phyloP scores from a whole-genome alignment of 2,888 invertebrate genomes.

The Tenthredo mesomela region DNA sequence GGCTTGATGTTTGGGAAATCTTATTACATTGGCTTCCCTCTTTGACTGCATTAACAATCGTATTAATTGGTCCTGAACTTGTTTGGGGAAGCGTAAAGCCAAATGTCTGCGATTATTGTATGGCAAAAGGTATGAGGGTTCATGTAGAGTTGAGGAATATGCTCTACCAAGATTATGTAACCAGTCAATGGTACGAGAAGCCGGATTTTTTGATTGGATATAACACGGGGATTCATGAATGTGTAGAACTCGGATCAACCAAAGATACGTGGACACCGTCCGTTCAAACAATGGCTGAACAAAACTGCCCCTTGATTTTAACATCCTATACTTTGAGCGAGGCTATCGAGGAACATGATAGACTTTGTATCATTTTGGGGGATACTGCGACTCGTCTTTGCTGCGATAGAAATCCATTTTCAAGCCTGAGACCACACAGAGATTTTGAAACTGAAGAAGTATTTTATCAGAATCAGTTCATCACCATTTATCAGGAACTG shows the following conservation, averaged over 20 bases:
- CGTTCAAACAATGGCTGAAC: constrained; percentile 61
- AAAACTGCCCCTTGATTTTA: constrained; percentile 68
- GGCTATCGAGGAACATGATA: constrained; percentile 64
- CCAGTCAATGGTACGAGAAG: constrained; percentile 59
- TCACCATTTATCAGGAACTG: constrained; percentile 64
- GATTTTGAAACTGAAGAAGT: constrained; percentile 69
- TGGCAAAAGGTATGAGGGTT: constrained; percentile 59
- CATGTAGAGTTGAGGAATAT: constrained; percentile 56
- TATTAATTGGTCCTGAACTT: constrained; percentile 73
- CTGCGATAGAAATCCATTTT: constrained; percentile 66
- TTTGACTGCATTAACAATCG: constrained; percentile 62
- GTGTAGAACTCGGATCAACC: constrained; percentile 61
- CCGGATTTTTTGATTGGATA: constrained; percentile 69
- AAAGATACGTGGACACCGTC: constrained; percentile 68
- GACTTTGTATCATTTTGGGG: constrained; percentile 62
- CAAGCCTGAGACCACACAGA: constrained; percentile 69
- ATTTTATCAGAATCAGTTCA: constrained; percentile 70
- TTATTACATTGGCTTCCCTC: constrained; percentile 71
- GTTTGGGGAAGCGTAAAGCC: constrained; percentile 55
- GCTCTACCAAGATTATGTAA: constrained; percentile 65
- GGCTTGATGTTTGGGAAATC: constrained; percentile 70
- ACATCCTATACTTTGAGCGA: constrained; percentile 68
- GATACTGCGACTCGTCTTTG: constrained; percentile 57
- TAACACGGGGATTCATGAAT: constrained; percentile 70
- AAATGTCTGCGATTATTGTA: constrained; percentile 63